Percentiles rank a stretch among this genome's conserved stretches.
phyloP scores from a whole-genome alignment of 2,113 vertebrate species.

The Nothoprocta pentlandii region DNA sequence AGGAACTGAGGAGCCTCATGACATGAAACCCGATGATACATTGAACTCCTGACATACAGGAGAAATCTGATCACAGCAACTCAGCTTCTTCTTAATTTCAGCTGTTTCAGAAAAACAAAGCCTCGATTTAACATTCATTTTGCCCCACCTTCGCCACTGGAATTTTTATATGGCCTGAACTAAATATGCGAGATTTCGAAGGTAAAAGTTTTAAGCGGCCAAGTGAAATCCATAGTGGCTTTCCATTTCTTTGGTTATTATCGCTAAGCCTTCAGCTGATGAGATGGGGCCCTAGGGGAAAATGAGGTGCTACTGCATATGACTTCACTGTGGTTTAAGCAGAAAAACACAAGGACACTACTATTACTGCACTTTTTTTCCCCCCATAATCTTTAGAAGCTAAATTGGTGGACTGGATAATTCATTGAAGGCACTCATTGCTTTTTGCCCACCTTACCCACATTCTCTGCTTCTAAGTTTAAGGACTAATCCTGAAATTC shows the following conservation, averaged over 20 bases:
- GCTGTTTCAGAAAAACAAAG: conserved; percentile 37
- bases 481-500: background rate
- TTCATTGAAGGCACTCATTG: background rate
- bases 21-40: conserved; percentile 30
- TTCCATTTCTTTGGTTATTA: background rate
- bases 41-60: conserved; percentile 56
- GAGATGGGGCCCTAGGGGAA: background rate
- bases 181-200: background rate
- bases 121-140: conserved; percentile 24
- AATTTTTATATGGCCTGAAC: conserved; percentile 37
- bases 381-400: background rate
- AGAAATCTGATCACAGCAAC: conserved; percentile 36
- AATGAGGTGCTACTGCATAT: background rate
- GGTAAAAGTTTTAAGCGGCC: background rate
- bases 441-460: background rate
- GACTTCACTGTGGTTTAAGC: background rate
- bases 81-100: conserved; percentile 29
- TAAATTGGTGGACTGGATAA: background rate
- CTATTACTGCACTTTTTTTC: background rate
- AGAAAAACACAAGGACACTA: background rate
- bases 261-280: background rate
- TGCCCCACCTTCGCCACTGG: conserved; percentile 23
- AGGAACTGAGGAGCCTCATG: conserved; percentile 31
- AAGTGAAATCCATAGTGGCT: background rate
- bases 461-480: background rate